Evolutionary conservation across 1,140 invertebrate species (phyloP), one percentile per base, ranked within the genome.

Genomic region (Ctenoplectra terminalis): DNA sequence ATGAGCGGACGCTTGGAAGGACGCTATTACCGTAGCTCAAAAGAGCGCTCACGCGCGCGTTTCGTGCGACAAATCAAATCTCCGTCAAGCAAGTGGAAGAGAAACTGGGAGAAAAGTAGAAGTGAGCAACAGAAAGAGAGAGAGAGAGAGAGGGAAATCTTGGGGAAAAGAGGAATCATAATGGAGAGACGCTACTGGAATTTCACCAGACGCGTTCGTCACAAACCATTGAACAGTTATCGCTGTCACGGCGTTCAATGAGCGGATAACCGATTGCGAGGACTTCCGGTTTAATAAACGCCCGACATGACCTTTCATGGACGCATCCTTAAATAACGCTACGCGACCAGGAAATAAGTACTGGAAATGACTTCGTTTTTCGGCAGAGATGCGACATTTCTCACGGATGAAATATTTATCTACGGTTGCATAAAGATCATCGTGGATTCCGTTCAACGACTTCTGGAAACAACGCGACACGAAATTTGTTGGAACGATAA

Each of bases 181-280:
- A 79, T 73, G 58, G 70, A 80, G 86, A 77, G 63, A 87, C 69
- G 76, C 86, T 61, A 70, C 81, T 79, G 87, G 83, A 88, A 88
- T 83, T 88, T 88, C 72, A 87, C 80, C 79, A 84, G 83, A 88
- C 82, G 64, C 72, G 83, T 88, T 88, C 82, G 69, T 64, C 64
- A 88, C 87, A 81, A 86, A 67, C 87, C 87, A 88, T 88, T 88
- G 87, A 88, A 84, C 87, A 85, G 86, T 79, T 87, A 88, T 88
- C 83, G 72, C 67, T 67, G 79, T 79, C 77, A 73, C 63, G 70
- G 71, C 82, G 87, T 85, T 88, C 86, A 88, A 87, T 88, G 87
- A 87, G 75, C 69, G 71, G 72, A 83, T 72, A 61, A 75, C 79
- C 66, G 80, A 85, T 64, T 85, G 69, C 80, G 29, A 85, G 85